Base-by-base conservation (phyloP, 1,140 invertebrate species). In the Heliconius congener region DNA sequence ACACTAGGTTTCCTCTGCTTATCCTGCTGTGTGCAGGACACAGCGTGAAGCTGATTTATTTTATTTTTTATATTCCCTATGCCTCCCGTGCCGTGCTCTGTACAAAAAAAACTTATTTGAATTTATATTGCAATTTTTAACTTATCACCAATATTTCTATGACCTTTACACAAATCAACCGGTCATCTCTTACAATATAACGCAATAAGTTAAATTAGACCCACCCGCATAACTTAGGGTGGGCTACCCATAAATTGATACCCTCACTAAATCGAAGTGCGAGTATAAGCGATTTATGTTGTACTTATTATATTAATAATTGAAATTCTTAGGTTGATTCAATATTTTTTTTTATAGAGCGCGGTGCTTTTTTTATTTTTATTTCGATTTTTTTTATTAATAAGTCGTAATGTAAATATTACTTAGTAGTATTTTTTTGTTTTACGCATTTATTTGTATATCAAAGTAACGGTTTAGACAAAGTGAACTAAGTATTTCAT, bases 181-280 rank as follows among this genome's bases (percentile, higher is more conserved):
- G 60, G 60, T 66, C 23, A 66, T 66, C 23, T 66, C 60, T 66
- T 66, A 66, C 60, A 66, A 66, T 66, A 66, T 66, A 66, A 66
- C 73, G 79, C 71, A 81, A 77, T 77, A 81, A 81, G 75, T 76
- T 70, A 74, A 74, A 72, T 81, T 71, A 76, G 71, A 73, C 74
- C 55, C 60, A 77, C 79, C 79, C 27, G 55, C 72, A 81, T 81
- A 81, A 76, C 71, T 81, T 81, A 50, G 71, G 39, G 72, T 74
- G 30, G 79, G 79, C 8, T 66, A 60, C 71, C 60, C 55, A 81
- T 81, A 81, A 81, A 81, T 80, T 80, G 76, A 74, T 77, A 77
- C 75, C 74, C 71, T 73, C 71, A 50, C 74, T 60, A 77, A 70
- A 77, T 81, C 75, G 75, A 71, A 74, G 60, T 66, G 8, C 23